Conservation (phyloP, 2,888 invertebrate genomes). For the Drosophila anomalata region DNA sequence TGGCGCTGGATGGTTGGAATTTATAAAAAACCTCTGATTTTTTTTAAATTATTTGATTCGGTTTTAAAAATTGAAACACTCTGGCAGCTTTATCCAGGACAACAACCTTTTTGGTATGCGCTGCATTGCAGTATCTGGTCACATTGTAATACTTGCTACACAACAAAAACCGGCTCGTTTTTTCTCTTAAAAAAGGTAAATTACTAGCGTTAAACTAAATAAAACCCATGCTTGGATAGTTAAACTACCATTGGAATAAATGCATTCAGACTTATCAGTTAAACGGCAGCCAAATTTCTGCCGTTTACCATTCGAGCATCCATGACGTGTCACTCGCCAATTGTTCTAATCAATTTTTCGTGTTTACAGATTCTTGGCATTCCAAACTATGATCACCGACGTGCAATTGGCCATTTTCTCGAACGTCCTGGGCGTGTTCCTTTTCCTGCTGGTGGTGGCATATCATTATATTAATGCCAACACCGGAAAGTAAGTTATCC, state of each 20-base stretch:
- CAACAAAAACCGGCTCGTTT: slow-evolving; percentile 57
- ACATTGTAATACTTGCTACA: slow-evolving; percentile 10
- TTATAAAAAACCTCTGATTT: neutral
- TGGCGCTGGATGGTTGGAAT: too few species aligned
- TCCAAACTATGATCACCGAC: slow-evolving; percentile 93
- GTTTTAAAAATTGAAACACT: neutral
- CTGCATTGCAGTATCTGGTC: neutral
- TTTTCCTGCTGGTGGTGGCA: slow-evolving; percentile 96
- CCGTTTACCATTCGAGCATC: slow-evolving; percentile 14
- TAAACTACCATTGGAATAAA: neutral
- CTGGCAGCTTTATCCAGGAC: neutral
- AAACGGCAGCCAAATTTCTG: neutral
- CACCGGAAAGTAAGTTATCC: slow-evolving; percentile 73
- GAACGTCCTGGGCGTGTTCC: slow-evolving; percentile 95
- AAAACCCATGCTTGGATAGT: neutral
- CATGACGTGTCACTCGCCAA: slow-evolving; percentile 65
- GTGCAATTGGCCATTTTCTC: slow-evolving; percentile 98
- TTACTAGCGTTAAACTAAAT: neutral
- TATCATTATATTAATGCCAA: slow-evolving; percentile 98
- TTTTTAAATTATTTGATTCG: neutral
- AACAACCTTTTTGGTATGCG: neutral
- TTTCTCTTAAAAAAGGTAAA: slow-evolving; percentile 52
- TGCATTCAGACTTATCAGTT: neutral
- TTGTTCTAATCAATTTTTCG: slow-evolving; percentile 19
- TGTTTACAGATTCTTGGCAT: slow-evolving; percentile 19